phyloP scores from a whole-genome alignment of 2,888 invertebrate genomes.

The Erynnis tages region DNA sequence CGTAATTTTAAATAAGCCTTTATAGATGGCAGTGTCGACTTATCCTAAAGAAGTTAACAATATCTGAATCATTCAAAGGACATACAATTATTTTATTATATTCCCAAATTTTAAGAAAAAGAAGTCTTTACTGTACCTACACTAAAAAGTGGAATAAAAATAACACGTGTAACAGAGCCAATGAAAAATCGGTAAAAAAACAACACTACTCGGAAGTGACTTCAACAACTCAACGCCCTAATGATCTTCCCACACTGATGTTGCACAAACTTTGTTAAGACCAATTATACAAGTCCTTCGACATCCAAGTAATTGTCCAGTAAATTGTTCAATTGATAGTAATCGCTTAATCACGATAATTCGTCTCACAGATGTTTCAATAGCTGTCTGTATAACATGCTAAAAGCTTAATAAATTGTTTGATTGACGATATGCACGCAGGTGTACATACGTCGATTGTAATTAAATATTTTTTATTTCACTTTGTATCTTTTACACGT shows the following conservation, averaged over 20 bases:
- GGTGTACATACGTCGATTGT: too few species aligned
- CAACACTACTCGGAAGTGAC: slow-evolving; percentile 23
- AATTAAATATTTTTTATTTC: too few species aligned
- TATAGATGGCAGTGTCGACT: too few species aligned
- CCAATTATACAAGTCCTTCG: slow-evolving; percentile 33
- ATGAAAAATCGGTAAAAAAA: not conserved
- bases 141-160: too few species aligned
- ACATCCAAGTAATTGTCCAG: slow-evolving; percentile 20
- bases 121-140: too few species aligned
- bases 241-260: slow-evolving; percentile 24
- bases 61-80: too few species aligned
- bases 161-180: not conserved
- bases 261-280: slow-evolving; percentile 34
- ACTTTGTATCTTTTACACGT: too few species aligned
- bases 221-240: slow-evolving; percentile 11
- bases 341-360: slow-evolving; percentile 24
- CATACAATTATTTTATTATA: too few species aligned
- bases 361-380: slow-evolving; percentile 15
- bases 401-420: slow-evolving; percentile 14
- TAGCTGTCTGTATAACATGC: slow-evolving; percentile 4
- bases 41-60: too few species aligned
- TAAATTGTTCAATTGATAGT: slow-evolving; percentile 25
- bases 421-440: not conserved
- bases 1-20: too few species aligned
- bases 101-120: too few species aligned